phyloP scores from a whole-genome alignment of 2,888 invertebrate genomes.

The Endomychus coccineus region DNA sequence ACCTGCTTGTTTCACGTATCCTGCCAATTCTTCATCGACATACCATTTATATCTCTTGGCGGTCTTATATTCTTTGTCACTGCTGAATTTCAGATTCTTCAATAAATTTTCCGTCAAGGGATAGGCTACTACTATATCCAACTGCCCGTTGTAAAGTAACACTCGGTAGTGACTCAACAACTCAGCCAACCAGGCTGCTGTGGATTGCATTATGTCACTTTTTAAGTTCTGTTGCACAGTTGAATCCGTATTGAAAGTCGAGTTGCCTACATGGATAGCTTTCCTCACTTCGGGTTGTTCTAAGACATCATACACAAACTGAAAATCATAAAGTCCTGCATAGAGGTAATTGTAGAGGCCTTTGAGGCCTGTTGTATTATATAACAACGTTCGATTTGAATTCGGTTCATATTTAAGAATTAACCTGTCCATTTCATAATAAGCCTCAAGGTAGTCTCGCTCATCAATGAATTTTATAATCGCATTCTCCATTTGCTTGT shows the following conservation, averaged over 20 bases:
- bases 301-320: no score
- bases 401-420: neutral
- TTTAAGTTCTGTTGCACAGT: constrained; percentile 63
- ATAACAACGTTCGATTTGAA: neutral
- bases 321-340: no score
- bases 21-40: constrained; percentile 61
- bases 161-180: constrained; percentile 62
- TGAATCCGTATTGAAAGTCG: constrained; percentile 20
- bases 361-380: no score
- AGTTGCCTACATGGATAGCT: constrained; percentile 72
- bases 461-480: constrained; percentile 10
- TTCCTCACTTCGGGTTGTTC: constrained; percentile 56
- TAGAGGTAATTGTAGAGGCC: no score
- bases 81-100: constrained; percentile 60
- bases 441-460: constrained; percentile 10
- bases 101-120: constrained; percentile 77
- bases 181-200: constrained; percentile 64
- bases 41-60: constrained; percentile 62
- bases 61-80: constrained; percentile 56
- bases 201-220: constrained; percentile 74
- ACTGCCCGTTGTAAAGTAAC: constrained; percentile 83
- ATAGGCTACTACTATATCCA: constrained; percentile 87
- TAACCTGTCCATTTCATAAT: neutral
- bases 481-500: neutral
- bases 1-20: constrained; percentile 65